Conservation (phyloP, 1,140 invertebrate genomes). For the Drosophila ananassae region DNA sequence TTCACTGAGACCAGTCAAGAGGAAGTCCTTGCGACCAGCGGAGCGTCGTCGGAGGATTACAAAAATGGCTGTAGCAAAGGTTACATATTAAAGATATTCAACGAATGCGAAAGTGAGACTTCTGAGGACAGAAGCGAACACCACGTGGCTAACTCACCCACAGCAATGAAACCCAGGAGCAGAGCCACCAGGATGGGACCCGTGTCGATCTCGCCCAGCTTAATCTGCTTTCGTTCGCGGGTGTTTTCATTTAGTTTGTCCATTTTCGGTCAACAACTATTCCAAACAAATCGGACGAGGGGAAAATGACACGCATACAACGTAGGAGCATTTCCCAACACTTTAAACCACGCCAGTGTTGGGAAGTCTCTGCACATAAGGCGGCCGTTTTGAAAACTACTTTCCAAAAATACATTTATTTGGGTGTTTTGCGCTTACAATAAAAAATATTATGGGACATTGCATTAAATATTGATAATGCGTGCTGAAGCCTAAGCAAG, state of each 20-base stretch:
- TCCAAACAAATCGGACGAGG: conserved; percentile 22
- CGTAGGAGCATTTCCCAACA: conserved; percentile 6
- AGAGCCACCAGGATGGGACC: conserved; percentile 85
- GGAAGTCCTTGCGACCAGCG: conserved; percentile 83
- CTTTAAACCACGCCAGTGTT: not conserved
- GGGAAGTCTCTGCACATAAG: not conserved
- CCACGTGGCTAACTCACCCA: conserved; percentile 85
- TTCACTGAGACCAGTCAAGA: conserved; percentile 93
- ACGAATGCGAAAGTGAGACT: conserved; percentile 11
- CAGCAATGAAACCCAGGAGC: conserved; percentile 85
- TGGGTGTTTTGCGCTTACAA: conserved; percentile 9
- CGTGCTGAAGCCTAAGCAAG: conserved; percentile 43
- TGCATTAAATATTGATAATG: conserved; percentile 31
- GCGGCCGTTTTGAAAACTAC: conserved; percentile 22
- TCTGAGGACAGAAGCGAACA: conserved; percentile 1
- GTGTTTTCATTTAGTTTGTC: conserved; percentile 68
- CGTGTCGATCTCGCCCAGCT: conserved; percentile 82
- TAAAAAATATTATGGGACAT: conserved; percentile 41
- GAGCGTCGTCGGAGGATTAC: conserved; percentile 77
- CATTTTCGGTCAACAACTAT: conserved; percentile 49
- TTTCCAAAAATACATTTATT: conserved; percentile 38
- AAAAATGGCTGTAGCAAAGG: conserved; percentile 68
- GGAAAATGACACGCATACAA: conserved; percentile 55
- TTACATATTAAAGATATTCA: conserved; percentile 12
- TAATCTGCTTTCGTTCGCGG: conserved; percentile 53